These are phyloP conservation scores for Mesaphorura yosii DNA, from an alignment of 1,140 invertebrate species.

Conservation along the genomic window DNA sequence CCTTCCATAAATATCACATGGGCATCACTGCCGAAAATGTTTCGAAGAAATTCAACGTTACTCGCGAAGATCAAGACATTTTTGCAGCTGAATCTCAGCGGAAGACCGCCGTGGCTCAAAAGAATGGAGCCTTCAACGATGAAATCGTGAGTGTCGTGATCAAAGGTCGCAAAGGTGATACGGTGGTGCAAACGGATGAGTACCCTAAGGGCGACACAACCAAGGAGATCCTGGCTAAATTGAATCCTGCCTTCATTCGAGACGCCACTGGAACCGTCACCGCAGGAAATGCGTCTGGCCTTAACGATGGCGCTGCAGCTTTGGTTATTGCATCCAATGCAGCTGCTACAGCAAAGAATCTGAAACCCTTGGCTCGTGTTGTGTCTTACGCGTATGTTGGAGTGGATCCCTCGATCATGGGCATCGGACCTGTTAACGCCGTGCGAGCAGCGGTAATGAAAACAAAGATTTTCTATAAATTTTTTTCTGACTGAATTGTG, in stretches of 20 bases:
- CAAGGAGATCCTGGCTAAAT: slow-evolving; percentile 46
- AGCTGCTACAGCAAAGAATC: slow-evolving; percentile 40
- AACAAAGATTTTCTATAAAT: slow-evolving; percentile 9
- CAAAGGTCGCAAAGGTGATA: slow-evolving; percentile 39
- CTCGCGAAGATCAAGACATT: slow-evolving; percentile 60
- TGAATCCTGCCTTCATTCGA: slow-evolving; percentile 51
- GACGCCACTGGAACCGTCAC: slow-evolving; percentile 57
- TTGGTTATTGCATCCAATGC: slow-evolving; percentile 54
- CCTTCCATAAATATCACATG: slow-evolving; percentile 68
- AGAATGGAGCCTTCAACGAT: slow-evolving; percentile 52
- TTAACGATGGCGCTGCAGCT: slow-evolving; percentile 78
- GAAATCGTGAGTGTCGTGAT: slow-evolving; percentile 57
- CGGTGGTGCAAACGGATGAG: slow-evolving; percentile 50
- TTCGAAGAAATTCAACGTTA: slow-evolving; percentile 54
- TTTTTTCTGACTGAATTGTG: slow-evolving; percentile 14
- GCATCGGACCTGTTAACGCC: slow-evolving; percentile 59
- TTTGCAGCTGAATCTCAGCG: slow-evolving; percentile 62
- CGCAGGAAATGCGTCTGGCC: slow-evolving; percentile 64
- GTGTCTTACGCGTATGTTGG: slow-evolving; percentile 53
- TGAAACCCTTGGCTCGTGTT: slow-evolving; percentile 51
- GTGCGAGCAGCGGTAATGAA: slow-evolving; percentile 50
- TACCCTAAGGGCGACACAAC: slow-evolving; percentile 51
- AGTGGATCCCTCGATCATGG: slow-evolving; percentile 63
- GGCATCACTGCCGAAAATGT: slow-evolving; percentile 77
- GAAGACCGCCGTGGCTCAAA: slow-evolving; percentile 51